A percentile compares a stretch with the other conserved stretches of the same genome.
Conservation (phyloP, 1,140 invertebrate genomes). For the Rhynchophorus ferrugineus region DNA sequence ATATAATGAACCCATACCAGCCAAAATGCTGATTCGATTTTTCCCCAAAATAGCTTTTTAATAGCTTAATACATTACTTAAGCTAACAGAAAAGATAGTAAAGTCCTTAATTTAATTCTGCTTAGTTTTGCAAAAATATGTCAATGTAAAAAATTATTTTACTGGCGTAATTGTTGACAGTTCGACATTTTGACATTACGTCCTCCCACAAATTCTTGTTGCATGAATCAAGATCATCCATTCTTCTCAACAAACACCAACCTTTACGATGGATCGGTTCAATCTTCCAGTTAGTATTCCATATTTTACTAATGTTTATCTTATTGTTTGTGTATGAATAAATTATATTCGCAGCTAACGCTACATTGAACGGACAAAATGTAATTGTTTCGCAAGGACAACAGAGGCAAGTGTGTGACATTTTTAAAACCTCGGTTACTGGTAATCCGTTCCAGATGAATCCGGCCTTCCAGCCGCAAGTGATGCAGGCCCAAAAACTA, state of each 20-base stretch:
- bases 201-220: constrained; percentile 1
- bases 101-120: no score
- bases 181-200: no score
- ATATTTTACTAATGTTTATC: neutral
- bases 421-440: constrained; percentile 24
- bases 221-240: constrained; percentile 29
- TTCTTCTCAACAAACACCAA: constrained; percentile 27
- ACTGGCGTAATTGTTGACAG: no score
- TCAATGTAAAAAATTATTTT: no score
- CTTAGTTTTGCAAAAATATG: no score
- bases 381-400: constrained; percentile 30
- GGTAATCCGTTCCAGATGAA: constrained; percentile 1
- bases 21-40: no score
- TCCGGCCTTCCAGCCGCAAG: neutral
- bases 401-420: constrained; percentile 26
- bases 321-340: neutral
- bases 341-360: constrained; percentile 15
- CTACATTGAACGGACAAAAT: constrained; percentile 24
- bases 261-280: constrained; percentile 22
- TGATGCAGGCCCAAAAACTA: constrained; percentile 19
- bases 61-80: no score
- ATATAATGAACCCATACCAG: no score
- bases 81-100: no score
- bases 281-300: constrained; percentile 18
- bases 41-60: no score